These are phyloP conservation scores for Myotis myotis DNA, from an alignment of 2,797 vertebrate species.

Conservation along the genomic window DNA sequence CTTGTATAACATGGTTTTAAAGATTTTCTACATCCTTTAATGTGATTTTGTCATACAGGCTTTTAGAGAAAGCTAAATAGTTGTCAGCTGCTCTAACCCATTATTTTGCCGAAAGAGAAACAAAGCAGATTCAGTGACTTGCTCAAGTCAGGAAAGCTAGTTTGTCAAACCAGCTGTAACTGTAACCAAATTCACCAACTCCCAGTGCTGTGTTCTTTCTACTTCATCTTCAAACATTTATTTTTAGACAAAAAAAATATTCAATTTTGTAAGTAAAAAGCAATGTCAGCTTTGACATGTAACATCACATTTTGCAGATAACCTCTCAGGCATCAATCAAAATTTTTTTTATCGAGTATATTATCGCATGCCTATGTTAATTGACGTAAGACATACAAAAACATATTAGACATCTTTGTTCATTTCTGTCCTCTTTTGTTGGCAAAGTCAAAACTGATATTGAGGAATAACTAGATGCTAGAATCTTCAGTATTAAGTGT, in stretches of 20 bases:
- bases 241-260: background rate
- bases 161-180: background rate
- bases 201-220: background rate
- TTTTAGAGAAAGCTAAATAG: constrained; percentile 8
- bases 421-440: background rate
- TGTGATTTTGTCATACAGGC: background rate
- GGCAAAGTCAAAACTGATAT: background rate
- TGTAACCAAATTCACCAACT: background rate
- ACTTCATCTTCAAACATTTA: background rate
- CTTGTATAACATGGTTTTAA: background rate
- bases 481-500: background rate
- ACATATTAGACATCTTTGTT: background rate
- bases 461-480: background rate
- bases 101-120: background rate
- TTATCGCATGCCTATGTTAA: background rate
- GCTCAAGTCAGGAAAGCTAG: background rate
- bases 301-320: background rate
- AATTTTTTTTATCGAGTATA: background rate
- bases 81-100: background rate
- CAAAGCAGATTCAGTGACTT: background rate
- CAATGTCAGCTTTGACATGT: background rate
- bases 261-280: background rate
- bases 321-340: background rate
- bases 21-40: background rate
- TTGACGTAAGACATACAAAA: background rate